Percentiles rank a stretch among this genome's conserved stretches.
phyloP scores from a whole-genome alignment of 2,113 vertebrate species.

The Corynorhinus townsendii region DNA sequence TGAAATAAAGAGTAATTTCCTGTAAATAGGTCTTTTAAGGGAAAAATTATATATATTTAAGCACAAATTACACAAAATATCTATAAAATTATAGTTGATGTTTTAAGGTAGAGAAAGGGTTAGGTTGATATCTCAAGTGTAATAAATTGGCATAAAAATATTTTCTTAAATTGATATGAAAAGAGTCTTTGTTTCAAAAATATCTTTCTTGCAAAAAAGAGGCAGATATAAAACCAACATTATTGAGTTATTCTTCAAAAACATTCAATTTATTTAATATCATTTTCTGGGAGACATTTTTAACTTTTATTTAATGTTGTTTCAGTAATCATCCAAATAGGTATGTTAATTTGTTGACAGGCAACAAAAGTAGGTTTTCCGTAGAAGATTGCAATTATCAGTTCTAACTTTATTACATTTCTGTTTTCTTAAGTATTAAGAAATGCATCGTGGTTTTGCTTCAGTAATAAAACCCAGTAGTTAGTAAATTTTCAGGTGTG shows the following conservation, averaged over 20 bases:
- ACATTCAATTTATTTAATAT: not conserved
- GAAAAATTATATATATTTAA: not conserved
- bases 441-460: not conserved
- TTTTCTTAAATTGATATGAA: not conserved
- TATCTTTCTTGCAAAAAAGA: not conserved
- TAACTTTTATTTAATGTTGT: not conserved
- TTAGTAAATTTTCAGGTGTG: constrained; percentile 39
- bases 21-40: not conserved
- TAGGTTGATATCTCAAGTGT: not conserved
- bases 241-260: not conserved
- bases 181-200: not conserved
- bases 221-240: not conserved
- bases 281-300: not conserved
- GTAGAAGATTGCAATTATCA: not conserved
- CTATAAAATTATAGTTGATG: not conserved
- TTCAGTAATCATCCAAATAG: not conserved
- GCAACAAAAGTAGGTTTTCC: not conserved
- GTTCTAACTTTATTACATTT: constrained; percentile 6
- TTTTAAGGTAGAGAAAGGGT: not conserved
- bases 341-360: not conserved
- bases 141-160: not conserved
- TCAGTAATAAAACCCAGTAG: constrained; percentile 15
- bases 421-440: constrained; percentile 33
- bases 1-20: not conserved
- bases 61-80: not conserved